Conservation (phyloP, 2,113 vertebrate genomes). For the Chauna torquata region DNA sequence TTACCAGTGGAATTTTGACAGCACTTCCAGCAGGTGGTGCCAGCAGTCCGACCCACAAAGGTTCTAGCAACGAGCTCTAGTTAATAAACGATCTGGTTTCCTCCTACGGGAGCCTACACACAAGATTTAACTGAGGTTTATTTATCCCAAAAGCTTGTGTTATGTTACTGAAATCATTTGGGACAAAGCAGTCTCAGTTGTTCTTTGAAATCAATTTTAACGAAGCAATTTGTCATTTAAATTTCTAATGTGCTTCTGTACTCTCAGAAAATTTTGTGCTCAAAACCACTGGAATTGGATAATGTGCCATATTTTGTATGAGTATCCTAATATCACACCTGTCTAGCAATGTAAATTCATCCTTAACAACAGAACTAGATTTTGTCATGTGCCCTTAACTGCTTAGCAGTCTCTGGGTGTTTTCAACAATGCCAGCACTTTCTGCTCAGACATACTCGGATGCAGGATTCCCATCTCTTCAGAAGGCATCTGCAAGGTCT, state of each 20-base stretch:
- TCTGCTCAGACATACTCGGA: rapidly evolving
- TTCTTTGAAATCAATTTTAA: background rate
- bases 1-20: background rate
- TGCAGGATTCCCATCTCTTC: background rate
- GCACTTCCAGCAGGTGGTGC: background rate
- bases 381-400: background rate
- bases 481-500: background rate
- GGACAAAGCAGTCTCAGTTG: background rate
- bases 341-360: background rate
- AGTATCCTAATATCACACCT: background rate
- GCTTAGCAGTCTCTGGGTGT: background rate
- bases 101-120: background rate
- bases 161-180: background rate
- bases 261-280: background rate
- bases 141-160: background rate
- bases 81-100: background rate
- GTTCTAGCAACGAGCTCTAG: background rate
- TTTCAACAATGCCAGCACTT: background rate
- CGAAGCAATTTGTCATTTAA: background rate
- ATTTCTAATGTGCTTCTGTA: background rate
- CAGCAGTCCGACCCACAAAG: rapidly evolving
- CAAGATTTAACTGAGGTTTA: background rate
- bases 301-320: rapidly evolving
- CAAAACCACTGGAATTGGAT: background rate
- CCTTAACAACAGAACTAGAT: rapidly evolving